These are phyloP conservation scores for Neuroscelio doddi DNA, from an alignment of 2,888 invertebrate species.

Conservation along the genomic window DNA sequence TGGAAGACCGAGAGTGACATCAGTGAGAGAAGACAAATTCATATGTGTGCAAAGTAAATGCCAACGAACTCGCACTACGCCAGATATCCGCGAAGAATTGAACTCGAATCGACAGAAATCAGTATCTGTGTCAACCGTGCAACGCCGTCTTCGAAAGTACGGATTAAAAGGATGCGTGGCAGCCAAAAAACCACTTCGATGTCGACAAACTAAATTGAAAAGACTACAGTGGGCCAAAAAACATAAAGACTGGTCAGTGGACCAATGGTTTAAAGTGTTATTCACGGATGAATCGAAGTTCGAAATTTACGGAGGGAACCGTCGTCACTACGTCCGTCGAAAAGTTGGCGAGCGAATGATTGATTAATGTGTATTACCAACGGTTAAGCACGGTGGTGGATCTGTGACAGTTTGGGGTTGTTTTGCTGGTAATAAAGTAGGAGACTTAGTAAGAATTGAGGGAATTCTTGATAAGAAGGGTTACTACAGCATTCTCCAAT, in stretches of 20 bases:
- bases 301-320: constrained; percentile 25
- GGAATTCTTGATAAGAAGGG: constrained; percentile 43
- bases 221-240: constrained; percentile 37
- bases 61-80: constrained; percentile 16
- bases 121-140: no score
- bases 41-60: constrained; percentile 23
- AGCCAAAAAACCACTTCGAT: constrained; percentile 21
- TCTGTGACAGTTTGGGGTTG: constrained; percentile 46
- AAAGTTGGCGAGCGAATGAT: constrained; percentile 18
- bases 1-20: constrained; percentile 21
- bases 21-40: constrained; percentile 24
- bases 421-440: constrained; percentile 30
- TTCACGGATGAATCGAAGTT: constrained; percentile 46
- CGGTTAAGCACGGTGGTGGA: constrained; percentile 48
- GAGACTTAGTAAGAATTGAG: constrained; percentile 45
- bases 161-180: constrained; percentile 20
- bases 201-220: constrained; percentile 27
- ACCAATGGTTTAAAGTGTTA: constrained; percentile 42
- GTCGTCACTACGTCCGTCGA: constrained; percentile 28
- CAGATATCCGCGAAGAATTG: constrained; percentile 20
- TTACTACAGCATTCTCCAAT: constrained; percentile 39
- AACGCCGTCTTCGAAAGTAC: constrained; percentile 36
- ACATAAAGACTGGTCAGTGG: constrained; percentile 34
- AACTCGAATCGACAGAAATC: constrained; percentile 12
- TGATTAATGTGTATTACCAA: constrained; percentile 30